Percentiles rank a stretch among this genome's conserved stretches.
phyloP scores from a whole-genome alignment of 1,140 invertebrate species.

The Contarinia nasturtii region DNA sequence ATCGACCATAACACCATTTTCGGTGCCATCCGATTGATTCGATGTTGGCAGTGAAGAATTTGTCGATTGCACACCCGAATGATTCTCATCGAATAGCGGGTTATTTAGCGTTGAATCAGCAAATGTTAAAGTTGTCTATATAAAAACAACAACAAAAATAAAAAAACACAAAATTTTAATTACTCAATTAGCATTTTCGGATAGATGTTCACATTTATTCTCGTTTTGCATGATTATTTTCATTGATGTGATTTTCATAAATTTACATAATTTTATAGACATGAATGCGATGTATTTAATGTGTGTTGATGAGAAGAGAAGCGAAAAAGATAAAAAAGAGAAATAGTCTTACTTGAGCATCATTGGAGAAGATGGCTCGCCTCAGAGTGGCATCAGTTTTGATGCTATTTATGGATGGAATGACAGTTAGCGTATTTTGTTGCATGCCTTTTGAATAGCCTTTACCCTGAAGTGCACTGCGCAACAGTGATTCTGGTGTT shows the following conservation, averaged over 20 bases:
- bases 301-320: too few species aligned
- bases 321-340: too few species aligned
- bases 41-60: conserved; percentile 28
- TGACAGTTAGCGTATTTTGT: conserved; percentile 25
- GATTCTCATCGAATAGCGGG: conserved; percentile 21
- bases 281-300: background rate
- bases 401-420: conserved; percentile 17
- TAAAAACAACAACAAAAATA: background rate
- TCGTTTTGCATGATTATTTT: background rate
- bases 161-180: background rate
- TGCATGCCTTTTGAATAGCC: conserved; percentile 29
- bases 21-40: conserved; percentile 23
- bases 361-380: conserved; percentile 20
- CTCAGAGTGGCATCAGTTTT: conserved; percentile 27
- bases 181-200: background rate
- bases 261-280: background rate
- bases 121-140: conserved; percentile 15
- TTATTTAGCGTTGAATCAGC: conserved; percentile 18
- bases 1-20: conserved; percentile 29
- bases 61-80: conserved; percentile 9
- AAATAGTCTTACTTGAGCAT: conserved; percentile 15
- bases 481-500: conserved; percentile 47
- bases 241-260: background rate
- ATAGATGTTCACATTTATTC: background rate
- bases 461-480: conserved; percentile 61